Evolutionary conservation across 2,113 vertebrate genomes (phyloP), one percentile per base, ranked within the genome.

Genomic region (Telmatochromis sp.): DNA sequence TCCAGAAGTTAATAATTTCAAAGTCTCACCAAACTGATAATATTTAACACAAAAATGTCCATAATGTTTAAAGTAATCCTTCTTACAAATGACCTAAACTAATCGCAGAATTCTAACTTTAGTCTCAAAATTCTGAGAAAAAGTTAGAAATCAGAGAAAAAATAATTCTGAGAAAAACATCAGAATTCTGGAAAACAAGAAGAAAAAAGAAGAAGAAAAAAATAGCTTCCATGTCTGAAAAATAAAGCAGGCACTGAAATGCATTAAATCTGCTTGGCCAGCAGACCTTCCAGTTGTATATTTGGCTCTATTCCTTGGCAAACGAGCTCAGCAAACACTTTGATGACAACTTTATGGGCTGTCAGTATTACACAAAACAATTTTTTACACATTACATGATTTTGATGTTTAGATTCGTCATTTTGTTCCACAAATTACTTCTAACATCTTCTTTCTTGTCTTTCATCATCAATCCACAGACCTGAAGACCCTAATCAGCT

Each of bases 341-440:
- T 68, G 33, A 40, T 68, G 0, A 40, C 11, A 68, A 14, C 1
- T 14, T 68, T 23, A 68, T 40, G 0, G 35, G 0, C 4, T 63
- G 0, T n/a, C 58, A 63, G 58, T 63, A 63, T 63, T 0, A 63
- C 0, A 63, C 31, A 45, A 15, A 45, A 45, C 37, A 73, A 0
- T 4, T 28, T 45, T 73, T 26, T 19, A 17, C 0, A 0, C 0
- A 4, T 47, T 47, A 47, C 42, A 75, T 75, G 37, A 10, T 11
- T 47, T 75, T 28, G 0, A 75, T 7, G 7, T 6, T 26, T 26
- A 47, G 9, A 75, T 47, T 47, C 0, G 6, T 75, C 0, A 47
- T 47, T 75, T 47, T 75, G 40, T 28, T 75, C 40, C 2, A 47
- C 5, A 75, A 45, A 75, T 47, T 42, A 70, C 13, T 42, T 70